Conservation (phyloP, 2,113 vertebrate genomes). For the Actenoides hombroni region DNA sequence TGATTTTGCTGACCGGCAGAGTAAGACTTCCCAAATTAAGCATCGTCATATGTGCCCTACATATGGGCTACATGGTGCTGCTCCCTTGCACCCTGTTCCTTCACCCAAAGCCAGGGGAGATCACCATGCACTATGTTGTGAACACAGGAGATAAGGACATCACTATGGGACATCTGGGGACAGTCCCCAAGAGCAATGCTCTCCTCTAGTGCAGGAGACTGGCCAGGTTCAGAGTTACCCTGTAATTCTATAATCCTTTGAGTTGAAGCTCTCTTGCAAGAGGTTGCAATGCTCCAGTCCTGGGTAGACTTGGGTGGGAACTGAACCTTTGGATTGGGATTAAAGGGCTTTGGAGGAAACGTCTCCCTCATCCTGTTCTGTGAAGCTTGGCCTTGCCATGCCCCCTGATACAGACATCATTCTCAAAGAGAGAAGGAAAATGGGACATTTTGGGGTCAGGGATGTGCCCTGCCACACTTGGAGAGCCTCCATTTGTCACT, state of each 20-base stretch:
- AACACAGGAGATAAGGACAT: background rate
- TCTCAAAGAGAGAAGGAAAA: background rate
- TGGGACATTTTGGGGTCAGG: rapidly evolving
- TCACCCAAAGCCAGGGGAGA: background rate
- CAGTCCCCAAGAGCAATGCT: background rate
- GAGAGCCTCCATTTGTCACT: background rate
- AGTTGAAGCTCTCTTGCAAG: background rate
- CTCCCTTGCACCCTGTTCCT: background rate
- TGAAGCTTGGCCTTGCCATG: background rate
- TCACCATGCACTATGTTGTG: background rate
- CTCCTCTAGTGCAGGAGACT: rapidly evolving
- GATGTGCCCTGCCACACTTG: background rate
- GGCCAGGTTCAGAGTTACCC: background rate
- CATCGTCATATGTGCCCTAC: background rate
- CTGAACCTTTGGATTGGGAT: background rate
- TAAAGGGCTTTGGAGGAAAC: background rate
- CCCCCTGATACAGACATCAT: background rate
- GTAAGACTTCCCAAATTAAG: background rate
- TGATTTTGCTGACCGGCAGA: background rate
- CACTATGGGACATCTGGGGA: background rate
- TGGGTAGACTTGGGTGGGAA: background rate
- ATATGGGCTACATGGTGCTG: background rate
- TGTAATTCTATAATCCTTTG: background rate
- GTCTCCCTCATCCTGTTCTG: background rate
- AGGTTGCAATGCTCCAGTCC: background rate